Base-by-base conservation (phyloP, 2,113 vertebrate genomes). In the Limnothrissa miodon region DNA sequence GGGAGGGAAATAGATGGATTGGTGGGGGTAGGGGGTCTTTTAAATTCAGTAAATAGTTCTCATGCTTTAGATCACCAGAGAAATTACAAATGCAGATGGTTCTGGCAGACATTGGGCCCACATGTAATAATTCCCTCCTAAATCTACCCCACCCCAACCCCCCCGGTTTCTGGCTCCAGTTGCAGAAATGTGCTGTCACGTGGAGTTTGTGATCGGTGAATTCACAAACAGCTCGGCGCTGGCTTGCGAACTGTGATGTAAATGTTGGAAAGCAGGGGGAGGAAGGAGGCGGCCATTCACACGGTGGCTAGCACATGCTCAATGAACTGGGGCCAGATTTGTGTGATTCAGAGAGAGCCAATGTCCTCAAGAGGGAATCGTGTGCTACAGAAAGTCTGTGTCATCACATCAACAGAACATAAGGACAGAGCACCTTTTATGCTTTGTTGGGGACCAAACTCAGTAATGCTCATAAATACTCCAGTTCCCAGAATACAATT, bases 11-110 rank as follows among this genome's bases (percentile, higher is more conserved):
- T 42, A 6, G 25, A 4, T 74, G 29, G 33, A 33, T 0, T 8
- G n/a, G 9, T n/a, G 25, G 2, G 56, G 23, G 56, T n/a, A 4
- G n/a, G 59, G 62, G 51, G 51, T 53, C 51, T 5, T 91, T 91
- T 86, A 89, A 90, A 92, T 90, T 90, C 82, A 92, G 88, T 90
- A 87, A 89, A 88, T 82, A 85, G 85, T 86, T 87, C 48, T 78
- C 39, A 70, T 89, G 87, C 86, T 87, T 87, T 85, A 82, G 87
- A 89, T 90, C 87, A 90, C 80, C 84, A 82, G 84, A 46, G 80
- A 78, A 83, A 93, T 92, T 91, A 89, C 81, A 91, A 89, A 91
- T 91, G 88, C 90, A 90, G 89, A 92, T 92, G 45, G 87, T 59
- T 87, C 80, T 87, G 83, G 83, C 84, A 86, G 44, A 17, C 21